phyloP scores from a whole-genome alignment of 2,797 vertebrate species.

The Lemur catta region DNA sequence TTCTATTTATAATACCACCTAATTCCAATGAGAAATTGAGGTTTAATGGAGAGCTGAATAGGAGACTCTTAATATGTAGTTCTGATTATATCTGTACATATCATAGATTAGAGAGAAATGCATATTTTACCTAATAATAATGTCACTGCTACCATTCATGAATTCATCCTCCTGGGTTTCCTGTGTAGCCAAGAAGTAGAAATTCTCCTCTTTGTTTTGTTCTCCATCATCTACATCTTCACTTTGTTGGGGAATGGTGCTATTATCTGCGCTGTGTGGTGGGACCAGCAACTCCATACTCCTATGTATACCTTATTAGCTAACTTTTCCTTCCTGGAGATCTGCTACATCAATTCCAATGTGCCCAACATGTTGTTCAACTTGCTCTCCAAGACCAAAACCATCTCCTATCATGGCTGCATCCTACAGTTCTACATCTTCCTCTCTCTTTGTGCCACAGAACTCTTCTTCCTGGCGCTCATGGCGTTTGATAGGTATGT shows the following conservation, averaged over 20 bases:
- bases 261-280: constrained; percentile 44
- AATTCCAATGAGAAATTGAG: neutral
- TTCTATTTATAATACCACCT: neutral
- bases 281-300: constrained; percentile 9
- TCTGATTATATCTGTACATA: neutral
- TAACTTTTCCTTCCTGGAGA: constrained; percentile 68
- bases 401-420: constrained; percentile 53
- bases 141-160: neutral
- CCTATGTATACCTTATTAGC: constrained; percentile 55
- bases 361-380: constrained; percentile 48
- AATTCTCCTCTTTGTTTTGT: constrained; percentile 44
- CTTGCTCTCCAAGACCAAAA: constrained; percentile 33
- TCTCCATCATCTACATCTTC: constrained; percentile 37
- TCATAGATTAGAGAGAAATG: neutral
- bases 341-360: constrained; percentile 49
- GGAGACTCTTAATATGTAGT: neutral
- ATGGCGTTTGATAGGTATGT: constrained; percentile 64
- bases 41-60: neutral
- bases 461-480: constrained; percentile 51
- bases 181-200: neutral
- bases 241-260: constrained; percentile 50
- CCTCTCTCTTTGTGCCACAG: constrained; percentile 39
- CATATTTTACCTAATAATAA: neutral
- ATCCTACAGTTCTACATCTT: constrained; percentile 59
- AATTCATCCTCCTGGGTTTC: constrained; percentile 38